Evolutionary conservation across 2,797 vertebrate species (phyloP).

Genomic region (Lycodopsis pacificus): DNA sequence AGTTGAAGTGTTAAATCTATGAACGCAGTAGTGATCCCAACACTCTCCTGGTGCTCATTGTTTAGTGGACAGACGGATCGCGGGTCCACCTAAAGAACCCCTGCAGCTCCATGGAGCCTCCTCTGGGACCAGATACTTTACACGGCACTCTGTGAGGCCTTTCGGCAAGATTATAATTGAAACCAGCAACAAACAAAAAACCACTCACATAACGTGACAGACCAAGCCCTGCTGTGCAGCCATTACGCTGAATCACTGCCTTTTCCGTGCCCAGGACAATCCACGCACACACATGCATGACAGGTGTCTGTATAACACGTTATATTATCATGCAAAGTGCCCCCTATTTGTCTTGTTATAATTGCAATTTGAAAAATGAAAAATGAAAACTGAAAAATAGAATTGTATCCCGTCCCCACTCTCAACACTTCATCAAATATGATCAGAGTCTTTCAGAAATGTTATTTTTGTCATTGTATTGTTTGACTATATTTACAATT

Average conservation of each 20-base stretch:
- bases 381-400: not conserved
- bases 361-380: not conserved
- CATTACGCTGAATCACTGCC: not conserved
- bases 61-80: conserved; percentile 36
- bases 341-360: not conserved
- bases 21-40: conserved; percentile 10
- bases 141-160: conserved; percentile 34
- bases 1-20: conserved; percentile 19
- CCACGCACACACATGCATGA: not conserved
- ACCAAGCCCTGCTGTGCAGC: conserved; percentile 48
- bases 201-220: conserved; percentile 48
- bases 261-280: not conserved
- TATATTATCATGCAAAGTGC: not conserved
- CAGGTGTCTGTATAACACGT: not conserved
- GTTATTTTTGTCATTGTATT: not conserved
- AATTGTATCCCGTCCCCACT: not conserved
- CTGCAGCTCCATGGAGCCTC: conserved; percentile 45
- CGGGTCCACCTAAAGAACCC: conserved; percentile 32
- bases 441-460: not conserved
- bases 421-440: not conserved
- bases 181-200: conserved; percentile 64
- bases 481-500: not conserved
- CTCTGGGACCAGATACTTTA: conserved; percentile 48
- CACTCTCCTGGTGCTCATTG: conserved; percentile 29
- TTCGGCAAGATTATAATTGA: conserved; percentile 62